Evolutionary conservation across 2,797 vertebrate genomes (phyloP), one percentile per base, ranked within the genome.

Genomic region (Eulemur mongoz): DNA sequence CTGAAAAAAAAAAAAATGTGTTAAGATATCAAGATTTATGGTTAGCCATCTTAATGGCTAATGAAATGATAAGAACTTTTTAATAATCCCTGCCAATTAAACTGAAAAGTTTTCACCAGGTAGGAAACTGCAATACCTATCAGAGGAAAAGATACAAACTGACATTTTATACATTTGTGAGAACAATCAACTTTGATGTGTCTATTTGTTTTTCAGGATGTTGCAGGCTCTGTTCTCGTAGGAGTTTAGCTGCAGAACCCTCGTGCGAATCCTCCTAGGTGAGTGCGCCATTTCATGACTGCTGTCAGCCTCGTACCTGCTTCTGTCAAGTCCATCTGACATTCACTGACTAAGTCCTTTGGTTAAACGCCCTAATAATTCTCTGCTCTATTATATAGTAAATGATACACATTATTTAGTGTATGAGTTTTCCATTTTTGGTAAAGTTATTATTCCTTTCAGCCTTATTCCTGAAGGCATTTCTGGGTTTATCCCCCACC

Each of bases 21-120:
- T 93, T 92, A 83, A 54, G 14, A 87, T 95, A 61, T 35, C 32
- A 70, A 20, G 61, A 78, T 87, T 82, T 82, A 65, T 32, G 80
- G 9, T 14, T 86, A 90, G 45, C 79, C 97, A 23, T 93, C 79
- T 96, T 96, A 95, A 94, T 83, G 63, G 25, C 76, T 89, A 81
- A 70, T 93, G 84, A 96, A 96, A 95, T 80, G 1, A 43, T 91
- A 93, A 94, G 91, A 69, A 40, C 92, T 91, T 89, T 0, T 0
- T 75, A 87, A 81, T 43, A 73, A 65, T 10, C 23, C 65, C 63
- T 76, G 30, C n/a, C 89, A 82, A 30, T 82, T 82, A 84, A 91
- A 70, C 32, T 78, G 43, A 70, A 48, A n/a, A 43, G 57, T 81
- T 13, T 72, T 90, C 76, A 50, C 48, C 70, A 87, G 61, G 32